Evolutionary conservation across 2,797 vertebrate species (phyloP).

Genomic region (Chrosomus eos): DNA sequence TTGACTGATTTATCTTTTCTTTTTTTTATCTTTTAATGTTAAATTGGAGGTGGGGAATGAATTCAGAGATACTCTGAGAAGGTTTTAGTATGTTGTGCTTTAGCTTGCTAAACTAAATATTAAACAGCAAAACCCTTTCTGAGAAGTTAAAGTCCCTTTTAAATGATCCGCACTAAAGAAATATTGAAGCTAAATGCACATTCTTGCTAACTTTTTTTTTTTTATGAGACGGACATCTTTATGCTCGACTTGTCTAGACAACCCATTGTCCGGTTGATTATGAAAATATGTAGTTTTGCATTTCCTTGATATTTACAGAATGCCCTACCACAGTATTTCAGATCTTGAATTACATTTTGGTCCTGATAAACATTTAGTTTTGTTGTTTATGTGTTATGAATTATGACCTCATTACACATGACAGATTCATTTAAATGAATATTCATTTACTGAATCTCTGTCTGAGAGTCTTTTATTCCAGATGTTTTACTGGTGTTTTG

Average conservation of each 20-base stretch:
- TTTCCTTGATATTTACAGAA: not conserved
- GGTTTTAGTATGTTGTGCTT: not conserved
- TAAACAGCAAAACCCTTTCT: not conserved
- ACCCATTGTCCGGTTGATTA: not conserved
- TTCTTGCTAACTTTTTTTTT: not conserved
- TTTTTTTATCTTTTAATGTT: not conserved
- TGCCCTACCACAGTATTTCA: not conserved
- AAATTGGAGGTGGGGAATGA: not conserved
- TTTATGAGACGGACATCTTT: not conserved
- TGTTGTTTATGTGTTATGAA: not conserved
- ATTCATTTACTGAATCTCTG: not conserved
- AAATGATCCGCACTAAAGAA: not conserved
- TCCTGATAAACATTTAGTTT: not conserved
- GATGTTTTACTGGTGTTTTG: slow-evolving; percentile 30
- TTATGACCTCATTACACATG: not conserved
- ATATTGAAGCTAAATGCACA: not conserved
- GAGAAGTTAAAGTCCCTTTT: not conserved
- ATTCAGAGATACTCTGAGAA: not conserved
- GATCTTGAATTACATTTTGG: slow-evolving; percentile 4
- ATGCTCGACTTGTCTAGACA: not conserved
- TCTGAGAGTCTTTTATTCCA: slow-evolving; percentile 6
- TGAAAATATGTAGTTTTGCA: not conserved
- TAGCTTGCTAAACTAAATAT: not conserved
- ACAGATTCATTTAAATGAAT: slow-evolving; percentile 2
- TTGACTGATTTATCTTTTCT: not conserved